Percentiles rank a stretch among this genome's conserved stretches.
These are phyloP conservation scores for Scolopax rusticola DNA, from an alignment of 2,797 vertebrate species.

Conservation along the genomic window DNA sequence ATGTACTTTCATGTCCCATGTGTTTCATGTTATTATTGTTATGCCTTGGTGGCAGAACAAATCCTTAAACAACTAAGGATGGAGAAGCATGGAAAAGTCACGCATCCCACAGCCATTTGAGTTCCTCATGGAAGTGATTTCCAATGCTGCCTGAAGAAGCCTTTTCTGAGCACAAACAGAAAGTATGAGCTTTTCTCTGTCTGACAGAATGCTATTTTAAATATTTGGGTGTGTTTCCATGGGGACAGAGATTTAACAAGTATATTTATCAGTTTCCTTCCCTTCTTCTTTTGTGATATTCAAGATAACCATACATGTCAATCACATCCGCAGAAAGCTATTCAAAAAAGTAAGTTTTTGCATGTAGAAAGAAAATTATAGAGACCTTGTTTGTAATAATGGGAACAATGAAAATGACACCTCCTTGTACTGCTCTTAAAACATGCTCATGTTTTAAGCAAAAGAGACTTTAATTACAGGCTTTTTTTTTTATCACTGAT, in stretches of 20 bases:
- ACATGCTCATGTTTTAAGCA: not conserved
- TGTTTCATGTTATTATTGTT: conserved; percentile 6
- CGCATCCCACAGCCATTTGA: not conserved
- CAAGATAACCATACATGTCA: not conserved
- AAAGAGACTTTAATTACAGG: not conserved
- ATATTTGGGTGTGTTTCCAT: conserved; percentile 52
- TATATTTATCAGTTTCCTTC: conserved; percentile 37
- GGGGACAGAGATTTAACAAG: conserved; percentile 16
- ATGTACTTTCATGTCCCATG: not conserved
- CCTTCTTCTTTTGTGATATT: not conserved
- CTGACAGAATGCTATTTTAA: conserved; percentile 43
- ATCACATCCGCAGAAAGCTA: not conserved
- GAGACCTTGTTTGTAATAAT: not conserved
- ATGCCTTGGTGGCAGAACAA: not conserved
- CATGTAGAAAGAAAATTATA: not conserved
- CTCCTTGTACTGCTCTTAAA: not conserved
- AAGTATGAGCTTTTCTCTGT: not conserved
- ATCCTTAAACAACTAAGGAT: conserved; percentile 4
- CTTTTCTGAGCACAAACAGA: conserved; percentile 32
- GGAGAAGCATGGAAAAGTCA: not conserved
- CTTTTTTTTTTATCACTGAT: not conserved
- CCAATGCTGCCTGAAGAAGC: not conserved
- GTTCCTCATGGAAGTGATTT: conserved; percentile 25
- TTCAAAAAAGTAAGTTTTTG: not conserved
- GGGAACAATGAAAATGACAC: not conserved